Evolutionary conservation across 2,888 invertebrate genomes (phyloP).

Genomic region (Drosophila differens): DNA sequence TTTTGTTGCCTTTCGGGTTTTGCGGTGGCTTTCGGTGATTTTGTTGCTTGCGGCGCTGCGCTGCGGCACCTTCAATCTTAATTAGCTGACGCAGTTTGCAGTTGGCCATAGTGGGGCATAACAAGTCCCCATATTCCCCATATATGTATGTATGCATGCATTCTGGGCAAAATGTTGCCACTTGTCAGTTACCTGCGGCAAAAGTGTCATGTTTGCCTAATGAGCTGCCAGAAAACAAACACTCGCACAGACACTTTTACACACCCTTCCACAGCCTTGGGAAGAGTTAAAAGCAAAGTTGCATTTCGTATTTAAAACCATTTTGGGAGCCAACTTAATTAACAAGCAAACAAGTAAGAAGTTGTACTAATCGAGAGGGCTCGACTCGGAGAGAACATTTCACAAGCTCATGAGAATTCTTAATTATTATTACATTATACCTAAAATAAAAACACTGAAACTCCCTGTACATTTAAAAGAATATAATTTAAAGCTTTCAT

Average conservation of each 20-base stretch:
- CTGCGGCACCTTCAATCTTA: slow-evolving; percentile 77
- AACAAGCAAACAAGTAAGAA: slow-evolving; percentile 14
- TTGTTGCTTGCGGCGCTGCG: slow-evolving; percentile 33
- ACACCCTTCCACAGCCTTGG: slow-evolving; percentile 1
- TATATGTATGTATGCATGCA: slow-evolving; percentile 41
- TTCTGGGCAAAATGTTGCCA: slow-evolving; percentile 30
- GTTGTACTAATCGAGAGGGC: slow-evolving; percentile 3
- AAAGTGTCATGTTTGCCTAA: slow-evolving; percentile 58
- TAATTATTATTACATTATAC: slow-evolving; percentile 3
- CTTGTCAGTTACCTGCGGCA: slow-evolving; percentile 34
- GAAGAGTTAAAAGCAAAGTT: slow-evolving; percentile 6
- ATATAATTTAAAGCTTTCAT: not conserved
- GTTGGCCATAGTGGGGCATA: slow-evolving; percentile 47
- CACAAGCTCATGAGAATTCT: slow-evolving; percentile 6
- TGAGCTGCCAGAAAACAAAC: slow-evolving; percentile 35
- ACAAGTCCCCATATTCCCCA: slow-evolving; percentile 41
- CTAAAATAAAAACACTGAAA: not conserved
- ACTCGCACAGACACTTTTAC: slow-evolving; percentile 7
- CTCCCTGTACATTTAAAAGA: not conserved
- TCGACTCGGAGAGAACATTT: not conserved
- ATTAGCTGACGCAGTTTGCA: slow-evolving; percentile 76
- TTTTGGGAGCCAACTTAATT: slow-evolving; percentile 34
- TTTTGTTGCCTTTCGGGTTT: slow-evolving; percentile 41
- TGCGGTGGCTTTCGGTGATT: slow-evolving; percentile 27
- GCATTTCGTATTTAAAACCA: slow-evolving; percentile 29